Base-by-base conservation (phyloP, 2,888 invertebrate species). In the Cerastoderma edule region DNA sequence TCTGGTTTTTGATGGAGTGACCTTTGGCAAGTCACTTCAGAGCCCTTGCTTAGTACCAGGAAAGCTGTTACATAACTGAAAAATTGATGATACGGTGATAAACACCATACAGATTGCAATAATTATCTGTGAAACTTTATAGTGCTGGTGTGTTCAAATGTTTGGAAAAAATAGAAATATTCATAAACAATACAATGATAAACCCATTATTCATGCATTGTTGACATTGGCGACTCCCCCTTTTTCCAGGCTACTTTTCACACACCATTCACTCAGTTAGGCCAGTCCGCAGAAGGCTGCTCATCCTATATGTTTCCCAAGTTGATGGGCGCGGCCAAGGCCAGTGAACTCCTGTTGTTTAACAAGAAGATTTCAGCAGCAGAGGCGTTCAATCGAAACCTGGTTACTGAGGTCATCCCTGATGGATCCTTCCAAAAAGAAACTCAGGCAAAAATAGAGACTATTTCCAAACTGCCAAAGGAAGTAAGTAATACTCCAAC, bases 231-330 rank as follows among this genome's bases (percentile, higher is more conserved):
- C 8, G 39, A 16, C 16, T 24, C 24, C 13, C 28, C 6, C 28
- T 33, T n/a, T 54, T 71, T 75, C 30, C 85, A 97, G 96, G 96
- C 98, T 0, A 96, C 96, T 78, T 98, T 99, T 93, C 94, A 95
- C 73, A 96, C 97, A 19, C 99, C 99, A 8, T 99, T 99, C 92
- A 95, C 96, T 24, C 94, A 94, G 83, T 92, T 98, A 71, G 98
- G 98, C 1, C 94, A 98, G 83, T 95, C 96, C 44, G 96, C 98
- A 22, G 99, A 99, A 94, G 98, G 96, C 10, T 97, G 97, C 90
- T 97, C 98, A 2, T 95, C 97, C 27, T 96, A 95, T 86, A 95
- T 95, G 68, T 98, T 98, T 91, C 97, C 99, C 0, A 94, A 94
- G 88, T 94, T 98, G 66, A 95, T 99, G 94, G 99, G 99, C 6